Evolutionary conservation across 92 coral and sea anemone species (phyloP).

Genomic region (Paramuricea clavata): DNA sequence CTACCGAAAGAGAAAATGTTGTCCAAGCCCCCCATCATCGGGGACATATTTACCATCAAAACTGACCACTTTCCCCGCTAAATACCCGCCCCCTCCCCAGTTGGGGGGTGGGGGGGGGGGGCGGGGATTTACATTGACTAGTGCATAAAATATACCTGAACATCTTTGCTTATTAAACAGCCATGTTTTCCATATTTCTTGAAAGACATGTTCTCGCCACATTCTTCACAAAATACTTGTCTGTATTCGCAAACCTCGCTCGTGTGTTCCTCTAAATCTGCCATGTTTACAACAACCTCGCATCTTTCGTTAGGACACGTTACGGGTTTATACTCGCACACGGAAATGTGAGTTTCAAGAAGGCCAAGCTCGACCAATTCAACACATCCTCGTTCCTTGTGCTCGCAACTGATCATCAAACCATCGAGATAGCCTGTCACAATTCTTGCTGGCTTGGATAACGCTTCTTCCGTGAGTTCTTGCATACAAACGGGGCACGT

Average conservation of each 20-base stretch:
- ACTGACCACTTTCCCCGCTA: no score
- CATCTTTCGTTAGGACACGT: conserved; percentile 17
- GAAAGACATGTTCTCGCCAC: conserved; percentile 1
- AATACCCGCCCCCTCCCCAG: no score
- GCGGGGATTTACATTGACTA: no score
- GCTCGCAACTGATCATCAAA: background rate
- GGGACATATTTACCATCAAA: no score
- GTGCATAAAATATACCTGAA: no score
- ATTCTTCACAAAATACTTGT: background rate
- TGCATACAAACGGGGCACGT: conserved; percentile 7
- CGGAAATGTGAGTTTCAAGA: background rate
- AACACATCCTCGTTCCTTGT: conserved; percentile 2
- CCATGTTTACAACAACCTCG: background rate
- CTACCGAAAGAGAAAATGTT: no score
- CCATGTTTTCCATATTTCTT: background rate
- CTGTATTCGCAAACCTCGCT: conserved; percentile 8
- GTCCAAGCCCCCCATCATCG: no score
- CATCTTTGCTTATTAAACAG: background rate
- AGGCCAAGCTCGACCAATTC: background rate
- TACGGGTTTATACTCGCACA: background rate
- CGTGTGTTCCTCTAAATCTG: background rate
- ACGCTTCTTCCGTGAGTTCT: background rate
- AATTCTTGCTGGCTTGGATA: background rate
- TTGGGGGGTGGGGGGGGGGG: no score
- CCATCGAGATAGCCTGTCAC: conserved; percentile 2